Conservation (phyloP, 1,140 invertebrate species). For the Neuroterus valhalla region DNA sequence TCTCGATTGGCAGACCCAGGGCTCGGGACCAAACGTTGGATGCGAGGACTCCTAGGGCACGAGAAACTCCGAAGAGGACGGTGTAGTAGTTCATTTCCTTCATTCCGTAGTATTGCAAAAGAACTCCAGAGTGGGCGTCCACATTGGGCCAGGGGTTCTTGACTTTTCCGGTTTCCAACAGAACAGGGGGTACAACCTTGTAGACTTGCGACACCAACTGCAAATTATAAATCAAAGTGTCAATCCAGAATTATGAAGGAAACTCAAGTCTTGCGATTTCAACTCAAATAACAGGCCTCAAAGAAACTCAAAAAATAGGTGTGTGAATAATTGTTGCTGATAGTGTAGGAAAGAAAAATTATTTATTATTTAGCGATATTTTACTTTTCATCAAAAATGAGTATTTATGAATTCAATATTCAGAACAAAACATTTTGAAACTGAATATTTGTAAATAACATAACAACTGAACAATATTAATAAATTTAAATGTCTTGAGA, state of each 20-base stretch:
- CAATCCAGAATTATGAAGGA: no score
- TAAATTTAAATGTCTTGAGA: no score
- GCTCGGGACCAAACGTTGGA: slow-evolving; percentile 97
- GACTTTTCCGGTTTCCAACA: slow-evolving; percentile 95
- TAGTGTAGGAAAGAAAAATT: no score
- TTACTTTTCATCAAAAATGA: no score
- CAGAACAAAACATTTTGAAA: no score
- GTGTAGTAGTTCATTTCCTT: slow-evolving; percentile 99
- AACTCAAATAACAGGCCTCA: neutral
- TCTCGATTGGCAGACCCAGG: slow-evolving; percentile 94
- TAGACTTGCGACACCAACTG: slow-evolving; percentile 93
- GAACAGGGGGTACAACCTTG: slow-evolving; percentile 94
- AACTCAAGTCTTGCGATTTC: no score
- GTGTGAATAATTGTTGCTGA: no score
- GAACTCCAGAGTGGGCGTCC: slow-evolving; percentile 96
- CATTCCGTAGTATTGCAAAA: slow-evolving; percentile 96
- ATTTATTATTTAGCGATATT: no score
- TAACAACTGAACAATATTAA: no score
- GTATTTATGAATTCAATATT: no score
- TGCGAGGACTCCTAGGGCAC: slow-evolving; percentile 92
- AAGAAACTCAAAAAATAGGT: no score
- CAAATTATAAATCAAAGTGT: slow-evolving; percentile 48
- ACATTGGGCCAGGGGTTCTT: slow-evolving; percentile 99
- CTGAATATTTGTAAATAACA: no score
- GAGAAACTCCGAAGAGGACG: slow-evolving; percentile 96